Conservation (phyloP, 1,140 invertebrate species). For the Manduca sexta region DNA sequence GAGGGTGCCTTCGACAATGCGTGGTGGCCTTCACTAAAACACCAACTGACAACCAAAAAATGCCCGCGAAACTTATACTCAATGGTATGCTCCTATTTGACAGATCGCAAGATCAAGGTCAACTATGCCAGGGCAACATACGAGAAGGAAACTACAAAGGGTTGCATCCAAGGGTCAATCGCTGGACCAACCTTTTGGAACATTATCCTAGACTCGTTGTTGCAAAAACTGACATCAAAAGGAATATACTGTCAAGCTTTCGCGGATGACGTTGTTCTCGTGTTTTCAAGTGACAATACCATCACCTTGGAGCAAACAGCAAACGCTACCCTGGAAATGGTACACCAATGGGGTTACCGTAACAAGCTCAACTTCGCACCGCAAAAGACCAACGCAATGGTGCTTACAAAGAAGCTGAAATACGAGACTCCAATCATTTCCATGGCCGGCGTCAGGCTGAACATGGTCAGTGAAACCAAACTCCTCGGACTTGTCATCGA, state of each 20-base stretch:
- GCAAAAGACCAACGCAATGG: conserved; percentile 14
- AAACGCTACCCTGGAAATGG: not conserved
- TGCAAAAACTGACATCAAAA: not conserved
- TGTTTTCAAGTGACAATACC: not conserved
- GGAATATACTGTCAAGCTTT: conserved; percentile 2
- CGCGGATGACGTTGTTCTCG: no score
- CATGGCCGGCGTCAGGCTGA: conserved; percentile 1
- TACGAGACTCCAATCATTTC: not conserved
- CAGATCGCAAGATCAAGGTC: conserved; percentile 6
- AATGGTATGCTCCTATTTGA: conserved; percentile 7
- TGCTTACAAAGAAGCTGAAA: conserved; percentile 10
- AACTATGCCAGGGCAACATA: conserved; percentile 7
- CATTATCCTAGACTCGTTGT: conserved; percentile 7
- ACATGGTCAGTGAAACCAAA: conserved; percentile 6
- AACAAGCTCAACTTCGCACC: conserved; percentile 16
- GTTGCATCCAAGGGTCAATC: conserved; percentile 21
- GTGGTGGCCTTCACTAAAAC: conserved; percentile 16
- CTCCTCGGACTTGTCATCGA: conserved; percentile 13
- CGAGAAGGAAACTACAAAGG: conserved; percentile 13
- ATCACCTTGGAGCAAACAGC: not conserved
- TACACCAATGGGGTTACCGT: conserved; percentile 4
- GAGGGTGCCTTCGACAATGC: conserved; percentile 13
- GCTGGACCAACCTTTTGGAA: conserved; percentile 14
- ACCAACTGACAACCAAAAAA: conserved; percentile 3
- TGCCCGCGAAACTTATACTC: conserved; percentile 12